Evolutionary conservation across 1,140 invertebrate species (phyloP).

Genomic region (Nebria ingens): DNA sequence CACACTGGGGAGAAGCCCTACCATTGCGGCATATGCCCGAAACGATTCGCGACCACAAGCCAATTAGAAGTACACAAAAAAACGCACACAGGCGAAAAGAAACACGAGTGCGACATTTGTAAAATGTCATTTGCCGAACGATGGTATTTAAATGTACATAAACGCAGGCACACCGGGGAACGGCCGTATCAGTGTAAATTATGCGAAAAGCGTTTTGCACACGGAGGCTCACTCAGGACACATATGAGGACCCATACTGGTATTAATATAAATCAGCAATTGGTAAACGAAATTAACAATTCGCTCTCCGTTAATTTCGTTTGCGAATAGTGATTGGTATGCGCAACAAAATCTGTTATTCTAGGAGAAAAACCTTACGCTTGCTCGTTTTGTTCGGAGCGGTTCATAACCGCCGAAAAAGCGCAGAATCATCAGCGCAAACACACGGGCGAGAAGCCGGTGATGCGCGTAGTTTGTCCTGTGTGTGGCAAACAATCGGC

Average conservation of each 20-base stretch:
- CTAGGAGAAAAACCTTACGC: slow-evolving; percentile 20
- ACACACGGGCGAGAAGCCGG: background rate
- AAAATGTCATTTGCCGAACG: slow-evolving; percentile 24
- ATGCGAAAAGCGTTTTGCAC: slow-evolving; percentile 30
- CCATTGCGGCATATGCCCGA: slow-evolving; percentile 34
- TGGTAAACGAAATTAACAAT: too few species aligned
- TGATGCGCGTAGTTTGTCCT: slow-evolving; percentile 32
- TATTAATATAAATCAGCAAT: too few species aligned
- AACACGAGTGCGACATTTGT: slow-evolving; percentile 26
- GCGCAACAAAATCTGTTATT: background rate
- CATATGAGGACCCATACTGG: slow-evolving; percentile 20
- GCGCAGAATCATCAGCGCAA: background rate
- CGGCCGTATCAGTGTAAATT: slow-evolving; percentile 37
- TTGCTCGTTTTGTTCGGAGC: slow-evolving; percentile 23
- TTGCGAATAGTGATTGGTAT: too few species aligned
- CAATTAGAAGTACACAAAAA: slow-evolving; percentile 29
- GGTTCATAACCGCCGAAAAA: slow-evolving; percentile 12
- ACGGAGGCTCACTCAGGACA: slow-evolving; percentile 22
- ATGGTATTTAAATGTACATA: slow-evolving; percentile 27
- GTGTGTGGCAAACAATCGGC: slow-evolving; percentile 63
- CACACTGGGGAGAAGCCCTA: slow-evolving; percentile 39
- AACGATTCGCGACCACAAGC: slow-evolving; percentile 30
- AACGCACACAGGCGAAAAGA: slow-evolving; percentile 30
- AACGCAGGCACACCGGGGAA: slow-evolving; percentile 36
- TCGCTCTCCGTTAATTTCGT: too few species aligned